phyloP scores from a whole-genome alignment of 2,888 invertebrate species.

The Drosophila sordidula region DNA sequence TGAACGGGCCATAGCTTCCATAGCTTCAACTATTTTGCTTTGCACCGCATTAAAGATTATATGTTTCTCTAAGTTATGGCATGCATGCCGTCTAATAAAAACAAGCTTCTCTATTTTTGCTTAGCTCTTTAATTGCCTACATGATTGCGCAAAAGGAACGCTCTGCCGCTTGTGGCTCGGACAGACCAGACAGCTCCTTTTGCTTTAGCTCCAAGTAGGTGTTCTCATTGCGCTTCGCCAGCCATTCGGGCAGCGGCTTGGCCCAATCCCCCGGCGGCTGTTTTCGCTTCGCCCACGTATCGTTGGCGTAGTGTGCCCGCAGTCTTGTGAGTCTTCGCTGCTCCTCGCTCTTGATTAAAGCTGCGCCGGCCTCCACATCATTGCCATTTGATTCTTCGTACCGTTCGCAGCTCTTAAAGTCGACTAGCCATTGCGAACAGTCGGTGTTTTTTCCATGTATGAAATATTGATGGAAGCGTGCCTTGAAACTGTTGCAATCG shows the following conservation, averaged over 20 bases:
- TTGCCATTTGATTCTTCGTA: constrained; percentile 87
- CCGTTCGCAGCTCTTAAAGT: constrained; percentile 90
- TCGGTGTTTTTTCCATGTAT: constrained; percentile 90
- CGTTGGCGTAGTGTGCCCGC: constrained; percentile 89
- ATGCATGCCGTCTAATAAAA: background rate
- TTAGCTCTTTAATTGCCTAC: constrained; percentile 60
- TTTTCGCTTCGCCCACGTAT: constrained; percentile 91
- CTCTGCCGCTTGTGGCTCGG: constrained; percentile 47
- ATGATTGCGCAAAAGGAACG: constrained; percentile 77
- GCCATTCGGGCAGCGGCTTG: constrained; percentile 91
- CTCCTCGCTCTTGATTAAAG: constrained; percentile 90
- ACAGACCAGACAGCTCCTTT: constrained; percentile 87
- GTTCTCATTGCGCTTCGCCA: constrained; percentile 88
- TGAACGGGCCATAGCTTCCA: no score
- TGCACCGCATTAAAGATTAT: no score
- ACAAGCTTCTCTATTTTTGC: background rate
- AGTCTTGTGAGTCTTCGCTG: constrained; percentile 88
- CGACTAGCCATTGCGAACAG: constrained; percentile 92
- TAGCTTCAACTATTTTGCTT: no score
- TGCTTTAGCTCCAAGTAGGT: constrained; percentile 89
- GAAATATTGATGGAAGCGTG: constrained; percentile 94
- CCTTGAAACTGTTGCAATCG: constrained; percentile 91
- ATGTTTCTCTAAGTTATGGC: no score
- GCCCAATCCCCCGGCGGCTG: constrained; percentile 93
- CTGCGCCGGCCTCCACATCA: constrained; percentile 88